Percentiles rank a stretch among this genome's conserved stretches.
Conservation (phyloP, 2,797 vertebrate genomes). For the Myripristis murdjan region DNA sequence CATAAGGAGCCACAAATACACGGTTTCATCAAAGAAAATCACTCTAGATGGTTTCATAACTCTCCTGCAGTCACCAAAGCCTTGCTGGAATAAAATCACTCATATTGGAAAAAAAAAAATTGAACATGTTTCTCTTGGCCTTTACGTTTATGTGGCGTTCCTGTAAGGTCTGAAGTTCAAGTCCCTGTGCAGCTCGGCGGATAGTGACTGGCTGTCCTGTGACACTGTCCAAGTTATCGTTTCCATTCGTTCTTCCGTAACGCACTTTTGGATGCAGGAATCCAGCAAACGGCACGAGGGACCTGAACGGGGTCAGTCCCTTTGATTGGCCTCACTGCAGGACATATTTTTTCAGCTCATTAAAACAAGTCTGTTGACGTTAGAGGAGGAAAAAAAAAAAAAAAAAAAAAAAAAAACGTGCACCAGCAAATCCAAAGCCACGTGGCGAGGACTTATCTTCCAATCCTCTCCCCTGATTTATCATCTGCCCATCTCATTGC, state of each 20-base stretch:
- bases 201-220: not conserved
- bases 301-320: constrained; percentile 27
- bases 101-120: too few species aligned
- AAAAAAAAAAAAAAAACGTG: constrained; percentile 42
- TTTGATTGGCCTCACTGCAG: constrained; percentile 43
- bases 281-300: constrained; percentile 30
- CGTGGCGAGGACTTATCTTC: constrained; percentile 37
- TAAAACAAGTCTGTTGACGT: constrained; percentile 49
- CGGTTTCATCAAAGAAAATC: too few species aligned
- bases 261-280: constrained; percentile 14
- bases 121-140: too few species aligned
- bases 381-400: too few species aligned
- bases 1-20: too few species aligned
- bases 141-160: too few species aligned
- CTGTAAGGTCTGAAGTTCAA: too few species aligned
- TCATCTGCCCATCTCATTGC: constrained; percentile 19
- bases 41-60: too few species aligned
- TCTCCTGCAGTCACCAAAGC: too few species aligned
- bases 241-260: constrained; percentile 22
- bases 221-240: too few species aligned
- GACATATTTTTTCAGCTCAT: constrained; percentile 42
- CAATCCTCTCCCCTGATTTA: constrained; percentile 30
- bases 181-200: too few species aligned
- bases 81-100: too few species aligned
- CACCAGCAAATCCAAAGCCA: constrained; percentile 44